These are phyloP conservation scores for Drosophila lowei DNA, from an alignment of 1,140 invertebrate species.

Conservation along the genomic window DNA sequence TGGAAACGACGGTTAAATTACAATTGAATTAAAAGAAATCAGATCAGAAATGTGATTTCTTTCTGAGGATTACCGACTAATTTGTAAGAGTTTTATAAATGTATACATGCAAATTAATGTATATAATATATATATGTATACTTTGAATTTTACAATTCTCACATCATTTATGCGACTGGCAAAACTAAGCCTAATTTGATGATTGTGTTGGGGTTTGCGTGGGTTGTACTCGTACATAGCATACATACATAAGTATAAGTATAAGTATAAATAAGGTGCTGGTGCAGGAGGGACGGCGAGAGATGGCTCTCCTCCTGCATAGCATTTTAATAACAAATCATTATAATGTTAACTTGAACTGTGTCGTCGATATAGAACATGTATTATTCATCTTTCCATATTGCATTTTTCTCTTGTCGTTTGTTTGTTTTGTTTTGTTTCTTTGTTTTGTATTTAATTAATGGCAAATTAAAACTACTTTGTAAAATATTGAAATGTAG, in stretches of 20 bases:
- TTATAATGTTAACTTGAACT: slow-evolving; percentile 81
- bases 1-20: slow-evolving; percentile 19
- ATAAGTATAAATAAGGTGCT: slow-evolving; percentile 53
- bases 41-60: slow-evolving; percentile 6
- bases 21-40: slow-evolving; percentile 15
- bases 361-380: slow-evolving; percentile 75
- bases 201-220: slow-evolving; percentile 20
- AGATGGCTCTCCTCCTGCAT: slow-evolving; percentile 21
- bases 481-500: slow-evolving; percentile 58
- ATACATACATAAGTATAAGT: slow-evolving; percentile 15
- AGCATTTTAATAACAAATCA: slow-evolving; percentile 59
- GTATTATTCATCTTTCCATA: slow-evolving; percentile 39
- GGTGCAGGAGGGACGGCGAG: slow-evolving; percentile 3
- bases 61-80: slow-evolving; percentile 49
- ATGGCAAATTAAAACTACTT: slow-evolving; percentile 60
- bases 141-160: slow-evolving; percentile 70
- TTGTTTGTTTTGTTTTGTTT: slow-evolving; percentile 30
- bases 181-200: slow-evolving; percentile 51
- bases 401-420: slow-evolving; percentile 42
- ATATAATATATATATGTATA: slow-evolving; percentile 17
- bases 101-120: slow-evolving; percentile 25
- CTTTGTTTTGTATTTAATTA: slow-evolving; percentile 18
- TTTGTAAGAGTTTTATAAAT: slow-evolving; percentile 63
- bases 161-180: slow-evolving; percentile 51
- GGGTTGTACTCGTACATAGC: background rate